Evolutionary conservation across 2,797 vertebrate genomes (phyloP).

Genomic region (Sphaeramia orbicularis): DNA sequence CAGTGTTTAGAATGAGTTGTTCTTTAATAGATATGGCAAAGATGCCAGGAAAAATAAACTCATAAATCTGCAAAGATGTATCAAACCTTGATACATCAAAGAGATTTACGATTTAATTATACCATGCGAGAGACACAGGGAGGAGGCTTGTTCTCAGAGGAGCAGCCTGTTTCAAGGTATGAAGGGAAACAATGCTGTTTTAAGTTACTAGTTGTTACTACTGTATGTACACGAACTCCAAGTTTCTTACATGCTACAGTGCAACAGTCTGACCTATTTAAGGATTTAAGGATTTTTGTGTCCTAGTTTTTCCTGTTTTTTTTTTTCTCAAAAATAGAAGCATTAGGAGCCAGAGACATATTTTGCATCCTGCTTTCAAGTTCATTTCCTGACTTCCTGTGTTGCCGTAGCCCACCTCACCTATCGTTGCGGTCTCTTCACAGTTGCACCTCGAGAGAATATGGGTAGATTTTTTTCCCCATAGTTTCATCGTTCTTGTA

Average conservation of each 20-base stretch:
- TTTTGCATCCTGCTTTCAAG: constrained; percentile 47
- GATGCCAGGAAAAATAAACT: constrained; percentile 59
- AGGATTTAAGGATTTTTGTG: constrained; percentile 62
- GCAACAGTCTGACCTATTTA: constrained; percentile 69
- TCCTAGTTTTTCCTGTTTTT: constrained; percentile 62
- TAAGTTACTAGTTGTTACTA: constrained; percentile 53
- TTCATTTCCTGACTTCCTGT: constrained; percentile 12
- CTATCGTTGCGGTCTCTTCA: constrained; percentile 14
- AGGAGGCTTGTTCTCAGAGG: constrained; percentile 54
- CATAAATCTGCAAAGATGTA: constrained; percentile 54
- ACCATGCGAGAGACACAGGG: constrained; percentile 44
- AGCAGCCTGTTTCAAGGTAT: constrained; percentile 55
- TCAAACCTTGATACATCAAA: constrained; percentile 71
- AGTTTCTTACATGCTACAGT: constrained; percentile 39
- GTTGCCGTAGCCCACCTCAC: constrained; percentile 11
- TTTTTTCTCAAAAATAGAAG: constrained; percentile 51
- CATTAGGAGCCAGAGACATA: constrained; percentile 39
- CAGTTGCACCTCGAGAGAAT: constrained; percentile 13
- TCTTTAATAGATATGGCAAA: constrained; percentile 48
- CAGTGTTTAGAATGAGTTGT: constrained; percentile 33
- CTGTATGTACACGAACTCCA: constrained; percentile 40
- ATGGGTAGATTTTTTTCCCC: constrained; percentile 17
- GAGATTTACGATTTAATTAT: constrained; percentile 72
- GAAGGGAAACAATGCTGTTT: constrained; percentile 45
- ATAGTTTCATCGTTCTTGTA: constrained; percentile 20